These are phyloP conservation scores for Bicyclus anynana DNA, from an alignment of 1,140 invertebrate genomes.

Conservation along the genomic window DNA sequence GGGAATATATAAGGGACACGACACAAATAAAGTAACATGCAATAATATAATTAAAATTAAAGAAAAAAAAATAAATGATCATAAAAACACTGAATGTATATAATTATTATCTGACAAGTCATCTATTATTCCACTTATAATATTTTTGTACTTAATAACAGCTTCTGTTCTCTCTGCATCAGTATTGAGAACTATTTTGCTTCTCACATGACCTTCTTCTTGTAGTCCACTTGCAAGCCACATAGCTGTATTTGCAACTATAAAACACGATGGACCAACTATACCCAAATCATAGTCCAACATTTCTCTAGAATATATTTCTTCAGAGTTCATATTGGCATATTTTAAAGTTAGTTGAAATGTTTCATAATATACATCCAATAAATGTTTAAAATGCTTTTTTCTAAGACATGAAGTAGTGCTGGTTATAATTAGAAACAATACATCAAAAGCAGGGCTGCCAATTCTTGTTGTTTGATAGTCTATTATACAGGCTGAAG, in stretches of 20 bases:
- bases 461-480: slow-evolving; percentile 56
- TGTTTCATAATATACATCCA: slow-evolving; percentile 51
- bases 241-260: slow-evolving; percentile 58
- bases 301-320: slow-evolving; percentile 38
- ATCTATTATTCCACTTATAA: slow-evolving; percentile 52
- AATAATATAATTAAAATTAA: too few relatives aligned
- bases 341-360: slow-evolving; percentile 35
- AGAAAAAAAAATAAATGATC: not conserved
- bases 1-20: too few relatives aligned
- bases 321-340: slow-evolving; percentile 25
- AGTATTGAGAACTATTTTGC: slow-evolving; percentile 43
- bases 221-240: slow-evolving; percentile 60
- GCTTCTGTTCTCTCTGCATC: slow-evolving; percentile 41
- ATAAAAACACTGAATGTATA: not conserved
- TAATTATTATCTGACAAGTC: slow-evolving; percentile 34
- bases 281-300: slow-evolving; percentile 50
- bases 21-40: too few relatives aligned
- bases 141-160: slow-evolving; percentile 38
- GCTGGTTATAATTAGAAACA: slow-evolving; percentile 57
- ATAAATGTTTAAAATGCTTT: slow-evolving; percentile 36
- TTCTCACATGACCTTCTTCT: slow-evolving; percentile 62
- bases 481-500: slow-evolving; percentile 56
- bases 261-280: slow-evolving; percentile 53
- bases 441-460: slow-evolving; percentile 53
- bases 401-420: slow-evolving; percentile 37